Evolutionary conservation across 2,888 invertebrate species (phyloP), one percentile per base, ranked within the genome.

Genomic region (Eupithecia centaureata): DNA sequence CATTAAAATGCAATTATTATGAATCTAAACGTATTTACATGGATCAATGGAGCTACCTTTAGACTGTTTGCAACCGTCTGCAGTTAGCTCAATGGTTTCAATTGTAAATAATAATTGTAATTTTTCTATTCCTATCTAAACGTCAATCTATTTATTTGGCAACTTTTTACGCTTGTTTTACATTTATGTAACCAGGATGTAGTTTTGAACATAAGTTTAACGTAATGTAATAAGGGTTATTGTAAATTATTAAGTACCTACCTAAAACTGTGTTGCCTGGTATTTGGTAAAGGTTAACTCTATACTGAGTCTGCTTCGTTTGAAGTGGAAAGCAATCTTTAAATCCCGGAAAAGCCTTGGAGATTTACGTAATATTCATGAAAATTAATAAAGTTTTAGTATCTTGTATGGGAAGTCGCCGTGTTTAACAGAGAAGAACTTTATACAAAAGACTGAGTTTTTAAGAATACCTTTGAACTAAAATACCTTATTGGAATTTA

Each of bases 381-480:
- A 57, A 57, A 57, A 32, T 57, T 57, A 57, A 57, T 57, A 57
- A 57, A 57, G 32, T 57, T 57, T 56, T 57, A 22, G 28, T 18
- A 32, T 57, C 22, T 32, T 57, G 32, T 57, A 32, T 30, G 57
- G 22, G 13, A 32, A 32, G 22, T 22, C 22, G 30, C 57, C 52
- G 52, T 27, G 57, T 57, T 32, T 57, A 13, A 18, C 32, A 22
- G 12, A 30, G n/a, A 8, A 56, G 57, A 32, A 4, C 22, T 57
- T 32, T 33, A 28, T 32, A 4, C 22, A 22, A 30, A 22, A 18
- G 12, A 22, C 27, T 15, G 15, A 52, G 52, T 52, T 27, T 27
- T 8, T 27, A 52, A 52, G 5, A 15, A 7, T 27, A 27, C 15
- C 5, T 52, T 22, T 52, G 1, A 52, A 27, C 51, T 12, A 13